Base-by-base conservation (phyloP, 2,113 vertebrate species). In the Saguinus midas region DNA sequence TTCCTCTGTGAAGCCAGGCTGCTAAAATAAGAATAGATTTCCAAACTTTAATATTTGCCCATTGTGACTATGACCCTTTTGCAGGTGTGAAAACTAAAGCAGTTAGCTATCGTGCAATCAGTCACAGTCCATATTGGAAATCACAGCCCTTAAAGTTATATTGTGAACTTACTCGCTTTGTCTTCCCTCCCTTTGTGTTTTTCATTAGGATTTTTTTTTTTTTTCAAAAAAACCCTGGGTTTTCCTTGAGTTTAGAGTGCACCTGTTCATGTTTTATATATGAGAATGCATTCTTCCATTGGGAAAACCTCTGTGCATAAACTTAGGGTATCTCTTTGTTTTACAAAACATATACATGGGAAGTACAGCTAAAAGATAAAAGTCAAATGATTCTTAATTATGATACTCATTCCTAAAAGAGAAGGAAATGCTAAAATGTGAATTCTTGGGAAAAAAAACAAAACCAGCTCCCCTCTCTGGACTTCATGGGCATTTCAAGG, bases 341-440 rank as follows among this genome's bases (percentile, higher is more conserved):
- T 91, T 96, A 91, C 25, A 97, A 94, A 93, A 68, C 61, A 75
- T 35, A 25, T 70, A 68, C 23, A 40, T 13, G 61, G 83, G 35
- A 40, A 93, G 6, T 45, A 58, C 86, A 91, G 61, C 21, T n/a
- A 66, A 78, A 84, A 93, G 68, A 66, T 81, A 55, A 85, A 96
- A 86, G 43, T 84, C 27, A 82, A 25, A 37, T 72, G 88, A 86
- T 37, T 95, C 80, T 86, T 58, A 91, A 82, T 91, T 93, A 83
- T 3, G 35, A 64, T 43, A 11, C 9, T 80, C 8, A 40, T 86
- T 61, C 82, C 52, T 35, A 17, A 73, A 95, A 50, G 40, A 83
- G 25, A 83, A 80, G 23, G 13, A 81, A 10, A 81, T 52, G 12
- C 32, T 70, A 91, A 48, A 86, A 78, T 7, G 25, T 29, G 11